Percentiles rank a stretch among this genome's conserved stretches.
These are phyloP conservation scores for Auanema sp. DNA, from an alignment of 2,888 invertebrate species.

Conservation along the genomic window DNA sequence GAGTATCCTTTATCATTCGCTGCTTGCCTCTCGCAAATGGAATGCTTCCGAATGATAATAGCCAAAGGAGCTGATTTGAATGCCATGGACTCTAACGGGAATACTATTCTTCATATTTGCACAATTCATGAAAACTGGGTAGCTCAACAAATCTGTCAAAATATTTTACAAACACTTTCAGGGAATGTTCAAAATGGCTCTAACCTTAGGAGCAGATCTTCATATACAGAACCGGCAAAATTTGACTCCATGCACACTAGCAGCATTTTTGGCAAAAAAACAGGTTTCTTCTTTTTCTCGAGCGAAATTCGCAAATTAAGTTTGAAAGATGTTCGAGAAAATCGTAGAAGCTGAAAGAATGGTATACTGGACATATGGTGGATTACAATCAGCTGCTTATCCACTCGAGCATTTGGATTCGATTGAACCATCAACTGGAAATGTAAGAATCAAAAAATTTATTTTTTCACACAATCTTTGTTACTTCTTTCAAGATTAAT, in stretches of 20 bases:
- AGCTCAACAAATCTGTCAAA: slow-evolving; percentile 3
- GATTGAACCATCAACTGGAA: slow-evolving; percentile 84
- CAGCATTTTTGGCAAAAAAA: slow-evolving; percentile 56
- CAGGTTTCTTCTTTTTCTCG: slow-evolving; percentile 28
- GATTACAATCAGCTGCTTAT: slow-evolving; percentile 92
- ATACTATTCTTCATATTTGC: slow-evolving; percentile 91
- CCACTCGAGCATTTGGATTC: slow-evolving; percentile 86
- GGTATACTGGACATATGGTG: slow-evolving; percentile 93
- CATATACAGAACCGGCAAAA: slow-evolving; percentile 82
- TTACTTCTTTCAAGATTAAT: slow-evolving; percentile 73
- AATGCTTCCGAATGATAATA: slow-evolving; percentile 88
- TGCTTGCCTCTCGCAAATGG: slow-evolving; percentile 92
- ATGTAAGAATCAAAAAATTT: slow-evolving; percentile 12
- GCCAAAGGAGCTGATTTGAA: slow-evolving; percentile 92
- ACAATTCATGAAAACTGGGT: slow-evolving; percentile 84
- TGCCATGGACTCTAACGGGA: slow-evolving; percentile 92
- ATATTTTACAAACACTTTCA: slow-evolving; percentile 15
- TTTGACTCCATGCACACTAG: slow-evolving; percentile 86
- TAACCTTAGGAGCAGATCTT: slow-evolving; percentile 85
- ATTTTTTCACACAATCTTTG: not conserved
- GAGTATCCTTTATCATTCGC: slow-evolving; percentile 95
- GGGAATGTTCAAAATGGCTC: slow-evolving; percentile 87
- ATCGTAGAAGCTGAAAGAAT: slow-evolving; percentile 92
- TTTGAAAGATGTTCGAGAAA: slow-evolving; percentile 81
- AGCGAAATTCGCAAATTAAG: not conserved